Evolutionary conservation across 2,888 invertebrate genomes (phyloP), one percentile per base, ranked within the genome.

Genomic region (Brachyopa scutellaris): DNA sequence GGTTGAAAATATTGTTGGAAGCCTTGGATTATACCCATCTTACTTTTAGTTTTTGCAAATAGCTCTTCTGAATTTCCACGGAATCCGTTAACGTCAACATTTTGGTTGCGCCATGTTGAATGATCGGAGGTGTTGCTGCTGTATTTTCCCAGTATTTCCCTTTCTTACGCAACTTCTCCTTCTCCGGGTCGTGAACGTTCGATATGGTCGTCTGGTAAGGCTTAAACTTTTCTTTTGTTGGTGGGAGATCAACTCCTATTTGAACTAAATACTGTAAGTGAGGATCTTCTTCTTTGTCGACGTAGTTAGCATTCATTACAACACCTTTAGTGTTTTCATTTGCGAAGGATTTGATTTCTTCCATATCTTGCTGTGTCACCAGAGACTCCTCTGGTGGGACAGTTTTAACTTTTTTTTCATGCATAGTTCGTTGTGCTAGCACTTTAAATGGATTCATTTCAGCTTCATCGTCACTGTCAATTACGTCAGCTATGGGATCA

Each of bases 401-500:
- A 1, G 86, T 83, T 72, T 86, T 88, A 0, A 89, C 84, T 40
- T 85, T 87, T 26, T 88, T 88, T 38, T 88, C 86, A 9, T 88
- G 87, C 87, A 88, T 88, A 26, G 86, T 86, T 9, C 87, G 87
- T 74, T 89, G 88, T 1, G 90, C 89, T 33, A 90, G 87, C 3
- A 90, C 85, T 51, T 87, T 88, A 4, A 90, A 69, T 0, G 90
- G 90, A 85, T 90, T 88, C 73, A 87, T 85, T 73, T 89, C 88
- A 40, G 80, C 84, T 38, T 90, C 90, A 73, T 90, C 90, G 77
- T 90, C 90, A 51, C 90, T 90, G 55, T 90, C 89, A 1, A 90
- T 64, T 7, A 89, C 84, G 62, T 88, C 88, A 0, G 70, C 85
- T 9, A 45, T 49, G 4, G 45, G 21, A 15, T 70, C 45, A 0